Evolutionary conservation across 2,797 vertebrate genomes (phyloP).

Genomic region (Sphenopsis melanotis): DNA sequence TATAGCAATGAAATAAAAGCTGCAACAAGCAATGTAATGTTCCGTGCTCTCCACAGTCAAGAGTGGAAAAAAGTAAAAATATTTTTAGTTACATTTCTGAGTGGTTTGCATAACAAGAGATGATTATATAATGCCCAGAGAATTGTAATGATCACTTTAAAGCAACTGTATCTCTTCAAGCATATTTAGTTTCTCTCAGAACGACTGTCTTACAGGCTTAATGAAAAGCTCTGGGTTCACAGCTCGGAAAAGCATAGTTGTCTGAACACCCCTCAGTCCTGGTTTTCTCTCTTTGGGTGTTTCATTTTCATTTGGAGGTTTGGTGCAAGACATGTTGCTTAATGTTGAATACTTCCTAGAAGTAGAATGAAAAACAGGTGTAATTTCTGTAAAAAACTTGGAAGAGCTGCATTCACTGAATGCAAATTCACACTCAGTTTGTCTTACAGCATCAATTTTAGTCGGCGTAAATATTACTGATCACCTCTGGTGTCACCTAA

Average conservation of each 20-base stretch:
- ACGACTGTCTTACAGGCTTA: slow-evolving; percentile 82
- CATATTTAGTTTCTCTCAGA: not conserved
- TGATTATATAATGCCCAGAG: not conserved
- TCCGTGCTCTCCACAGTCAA: not conserved
- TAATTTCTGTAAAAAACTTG: not conserved
- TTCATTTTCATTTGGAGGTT: slow-evolving; percentile 65
- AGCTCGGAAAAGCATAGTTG: slow-evolving; percentile 88
- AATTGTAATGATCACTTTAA: not conserved
- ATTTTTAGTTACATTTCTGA: not conserved
- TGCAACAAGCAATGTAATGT: not conserved
- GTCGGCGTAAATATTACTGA: not conserved
- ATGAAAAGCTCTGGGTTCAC: slow-evolving; percentile 97
- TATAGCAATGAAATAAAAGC: not conserved
- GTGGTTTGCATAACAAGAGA: not conserved
- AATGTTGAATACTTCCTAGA: slow-evolving; percentile 28
- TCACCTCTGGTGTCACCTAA: not conserved
- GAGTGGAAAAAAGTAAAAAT: not conserved
- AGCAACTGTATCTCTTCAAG: not conserved
- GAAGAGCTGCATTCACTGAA: not conserved
- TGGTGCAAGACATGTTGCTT: slow-evolving; percentile 77
- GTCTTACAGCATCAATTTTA: not conserved
- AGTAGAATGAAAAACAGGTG: not conserved
- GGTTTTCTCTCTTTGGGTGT: slow-evolving; percentile 71
- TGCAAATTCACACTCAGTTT: not conserved
- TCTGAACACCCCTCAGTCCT: slow-evolving; percentile 81